These are phyloP conservation scores for Elephas maximus DNA, from an alignment of 2,113 vertebrate species.

Conservation along the genomic window DNA sequence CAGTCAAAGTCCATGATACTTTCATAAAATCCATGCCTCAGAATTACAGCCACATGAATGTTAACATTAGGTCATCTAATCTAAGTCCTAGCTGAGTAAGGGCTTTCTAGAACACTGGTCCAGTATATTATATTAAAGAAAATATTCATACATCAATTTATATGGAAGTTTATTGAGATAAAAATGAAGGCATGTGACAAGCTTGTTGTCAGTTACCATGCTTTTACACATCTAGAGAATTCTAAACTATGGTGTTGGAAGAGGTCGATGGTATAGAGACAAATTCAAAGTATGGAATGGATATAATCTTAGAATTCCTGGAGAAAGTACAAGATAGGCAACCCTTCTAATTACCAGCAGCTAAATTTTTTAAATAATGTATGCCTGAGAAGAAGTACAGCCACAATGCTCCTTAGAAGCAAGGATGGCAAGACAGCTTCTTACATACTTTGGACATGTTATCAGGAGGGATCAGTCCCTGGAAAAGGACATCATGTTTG, in stretches of 20 bases:
- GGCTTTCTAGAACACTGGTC: background rate
- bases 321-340: background rate
- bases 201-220: background rate
- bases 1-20: conserved; percentile 66
- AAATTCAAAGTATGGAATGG: background rate
- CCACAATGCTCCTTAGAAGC: too few species aligned
- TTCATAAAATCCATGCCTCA: background rate
- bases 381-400: too few species aligned
- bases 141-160: background rate
- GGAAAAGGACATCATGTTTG: too few species aligned
- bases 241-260: background rate
- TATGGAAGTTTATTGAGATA: background rate
- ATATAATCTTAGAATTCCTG: background rate
- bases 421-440: too few species aligned
- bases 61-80: background rate
- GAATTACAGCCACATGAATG: background rate
- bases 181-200: background rate
- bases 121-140: background rate
- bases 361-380: background rate
- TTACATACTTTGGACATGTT: too few species aligned
- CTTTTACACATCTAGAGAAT: background rate
- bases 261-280: background rate
- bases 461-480: too few species aligned
- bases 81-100: background rate
- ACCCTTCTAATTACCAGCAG: background rate